Evolutionary conservation across 2,797 vertebrate species (phyloP).

Genomic region (Liparis tanakae): DNA sequence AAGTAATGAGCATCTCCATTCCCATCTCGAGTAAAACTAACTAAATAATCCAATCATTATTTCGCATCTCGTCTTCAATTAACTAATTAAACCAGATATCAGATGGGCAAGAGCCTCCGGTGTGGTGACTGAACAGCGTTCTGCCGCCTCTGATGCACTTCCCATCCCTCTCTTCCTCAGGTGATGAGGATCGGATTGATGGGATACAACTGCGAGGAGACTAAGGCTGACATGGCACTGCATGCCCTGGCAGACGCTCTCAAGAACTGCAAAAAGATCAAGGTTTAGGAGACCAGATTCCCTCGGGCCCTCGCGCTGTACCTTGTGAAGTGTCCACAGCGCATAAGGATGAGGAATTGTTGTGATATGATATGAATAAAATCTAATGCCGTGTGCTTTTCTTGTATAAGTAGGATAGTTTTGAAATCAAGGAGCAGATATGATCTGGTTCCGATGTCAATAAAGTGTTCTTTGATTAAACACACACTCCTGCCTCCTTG

Average conservation of each 20-base stretch:
- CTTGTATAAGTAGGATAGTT: conserved; percentile 21
- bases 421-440: conserved; percentile 29
- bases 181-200: conserved; percentile 94
- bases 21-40: background rate
- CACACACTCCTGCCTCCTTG: conserved; percentile 14
- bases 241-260: conserved; percentile 88
- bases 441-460: conserved; percentile 48
- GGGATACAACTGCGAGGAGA: conserved; percentile 91
- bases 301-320: background rate
- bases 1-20: background rate
- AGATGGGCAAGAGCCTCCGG: background rate
- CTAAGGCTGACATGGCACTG: conserved; percentile 86
- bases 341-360: conserved; percentile 4
- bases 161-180: conserved; percentile 74
- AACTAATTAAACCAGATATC: background rate
- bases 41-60: background rate
- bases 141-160: conserved; percentile 36
- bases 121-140: conserved; percentile 13
- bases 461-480: conserved; percentile 73
- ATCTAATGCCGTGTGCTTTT: background rate
- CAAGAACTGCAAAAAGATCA: conserved; percentile 85
- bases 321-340: conserved; percentile 15
- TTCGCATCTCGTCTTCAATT: background rate
- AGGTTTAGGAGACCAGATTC: conserved; percentile 73
- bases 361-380: conserved; percentile 36